Evolutionary conservation across 2,797 vertebrate genomes (phyloP), one percentile per base, ranked within the genome.

Genomic region (Danio tinwini): DNA sequence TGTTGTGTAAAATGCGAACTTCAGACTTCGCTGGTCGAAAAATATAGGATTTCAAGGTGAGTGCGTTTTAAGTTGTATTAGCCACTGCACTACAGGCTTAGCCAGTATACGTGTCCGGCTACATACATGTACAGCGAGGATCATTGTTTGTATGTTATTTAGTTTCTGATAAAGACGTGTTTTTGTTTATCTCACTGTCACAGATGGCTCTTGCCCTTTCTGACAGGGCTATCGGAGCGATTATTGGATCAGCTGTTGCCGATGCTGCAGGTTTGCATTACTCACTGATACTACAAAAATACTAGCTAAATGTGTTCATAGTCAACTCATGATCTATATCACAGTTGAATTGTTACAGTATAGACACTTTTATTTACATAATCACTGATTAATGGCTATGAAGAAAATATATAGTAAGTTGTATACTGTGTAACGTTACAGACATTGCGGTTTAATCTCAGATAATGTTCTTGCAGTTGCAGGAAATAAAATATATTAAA

Each of bases 231-330:
- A 7, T 93, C 11, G 93, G 92, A 83, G 93, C 93, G 70, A 90
- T 94, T 10, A 82, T 93, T 6, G 93, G 93, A 73, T 90, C 93
- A 50, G 88, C 93, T 63, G 91, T 92, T 50, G 93, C 91, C 56
- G 93, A 94, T 86, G 91, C 93, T 78, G 93, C 93, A 91, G 93
- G 93, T 93, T 88, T 37, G 58, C 9, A n/a, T 65, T 52, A 29
- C 16, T 40, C 47, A 37, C 40, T 1, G 47, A 71, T 49, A 56
- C 39, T 53, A 59, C 44, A 59, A 11, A 45, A 59, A 37, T 21
- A 47, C 44, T 52, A 37, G 5, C 17, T 7, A 14, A 42, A 63
- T 6, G 7, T 29, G 13, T 58, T 37, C 59, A 59, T 7, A 7
- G 11, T 12, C 6, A 12, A 8, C 29, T n/a, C 37, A 50, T 13